These are phyloP conservation scores for Sphaeridia pumilis DNA, from an alignment of 2,888 invertebrate genomes.

Conservation along the genomic window DNA sequence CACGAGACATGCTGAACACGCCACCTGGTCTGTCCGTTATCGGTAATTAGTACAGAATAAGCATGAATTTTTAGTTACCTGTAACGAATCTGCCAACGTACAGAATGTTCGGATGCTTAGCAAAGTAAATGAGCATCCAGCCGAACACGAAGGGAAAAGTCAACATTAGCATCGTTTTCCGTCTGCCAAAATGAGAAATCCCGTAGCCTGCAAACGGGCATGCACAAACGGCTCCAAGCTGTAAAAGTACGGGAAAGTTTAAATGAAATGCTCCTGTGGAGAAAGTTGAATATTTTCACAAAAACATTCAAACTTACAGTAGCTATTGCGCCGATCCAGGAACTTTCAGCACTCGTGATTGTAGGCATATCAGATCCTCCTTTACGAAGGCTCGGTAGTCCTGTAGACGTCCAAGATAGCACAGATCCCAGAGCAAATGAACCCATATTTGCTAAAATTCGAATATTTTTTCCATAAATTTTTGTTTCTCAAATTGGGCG, in stretches of 20 bases:
- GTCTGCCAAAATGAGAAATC: slow-evolving; percentile 32
- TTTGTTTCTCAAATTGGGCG: background rate
- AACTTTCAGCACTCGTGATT: slow-evolving; percentile 40
- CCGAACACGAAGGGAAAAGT: slow-evolving; percentile 40
- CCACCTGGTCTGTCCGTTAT: too few relatives aligned
- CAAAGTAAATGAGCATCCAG: slow-evolving; percentile 39
- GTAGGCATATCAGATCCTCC: background rate
- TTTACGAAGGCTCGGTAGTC: background rate
- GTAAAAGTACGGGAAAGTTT: slow-evolving; percentile 31
- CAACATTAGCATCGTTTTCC: slow-evolving; percentile 25
- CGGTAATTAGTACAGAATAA: too few relatives aligned
- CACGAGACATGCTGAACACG: too few relatives aligned
- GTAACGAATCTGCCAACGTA: slow-evolving; percentile 42
- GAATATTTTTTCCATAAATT: background rate
- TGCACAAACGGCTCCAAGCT: slow-evolving; percentile 29
- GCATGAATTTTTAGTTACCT: slow-evolving; percentile 20
- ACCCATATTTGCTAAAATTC: slow-evolving; percentile 27
- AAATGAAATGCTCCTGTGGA: background rate
- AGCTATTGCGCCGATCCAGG: slow-evolving; percentile 48
- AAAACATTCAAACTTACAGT: slow-evolving; percentile 16
- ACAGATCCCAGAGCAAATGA: slow-evolving; percentile 31
- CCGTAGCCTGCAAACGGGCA: slow-evolving; percentile 35
- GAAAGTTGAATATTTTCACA: background rate
- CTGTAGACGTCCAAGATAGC: slow-evolving; percentile 25
- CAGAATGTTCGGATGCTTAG: slow-evolving; percentile 39